A percentile compares a stretch with the other conserved stretches of the same genome.
Conservation (phyloP, 2,888 invertebrate genomes). For the Caenorhabditis macrosperma region DNA sequence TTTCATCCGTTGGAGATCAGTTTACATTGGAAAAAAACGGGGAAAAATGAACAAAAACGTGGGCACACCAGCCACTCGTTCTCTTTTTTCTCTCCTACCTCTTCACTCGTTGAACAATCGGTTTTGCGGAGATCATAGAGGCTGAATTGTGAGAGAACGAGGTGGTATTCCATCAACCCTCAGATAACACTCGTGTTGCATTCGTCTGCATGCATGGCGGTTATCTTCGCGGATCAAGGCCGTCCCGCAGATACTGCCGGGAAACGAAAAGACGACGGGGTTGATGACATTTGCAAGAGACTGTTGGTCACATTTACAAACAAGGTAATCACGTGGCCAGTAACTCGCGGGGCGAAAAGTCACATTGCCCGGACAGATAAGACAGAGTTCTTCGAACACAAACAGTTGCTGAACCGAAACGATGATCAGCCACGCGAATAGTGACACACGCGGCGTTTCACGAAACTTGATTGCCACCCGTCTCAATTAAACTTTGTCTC, state of each 20-base stretch:
- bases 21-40: constrained; percentile 13
- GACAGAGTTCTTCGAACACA: constrained; percentile 22
- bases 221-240: constrained; percentile 51
- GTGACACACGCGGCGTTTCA: too few species aligned
- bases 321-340: constrained; percentile 46
- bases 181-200: constrained; percentile 21
- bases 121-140: neutral
- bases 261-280: constrained; percentile 2
- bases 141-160: neutral
- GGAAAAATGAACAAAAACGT: constrained; percentile 20
- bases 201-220: constrained; percentile 11
- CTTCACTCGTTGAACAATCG: neutral
- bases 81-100: constrained; percentile 8
- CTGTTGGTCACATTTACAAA: constrained; percentile 50
- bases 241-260: constrained; percentile 25
- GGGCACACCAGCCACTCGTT: constrained; percentile 16
- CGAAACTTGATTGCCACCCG: too few species aligned
- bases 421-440: constrained; percentile 9
- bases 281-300: constrained; percentile 39
- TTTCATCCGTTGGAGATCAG: constrained; percentile 37
- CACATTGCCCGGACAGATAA: neutral
- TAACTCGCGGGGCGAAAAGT: constrained; percentile 17
- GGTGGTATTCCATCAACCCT: neutral
- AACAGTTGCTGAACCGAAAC: constrained; percentile 7
- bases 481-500: too few species aligned